These are phyloP conservation scores for Itoplectis maculator DNA, from an alignment of 2,888 invertebrate genomes.

Conservation along the genomic window DNA sequence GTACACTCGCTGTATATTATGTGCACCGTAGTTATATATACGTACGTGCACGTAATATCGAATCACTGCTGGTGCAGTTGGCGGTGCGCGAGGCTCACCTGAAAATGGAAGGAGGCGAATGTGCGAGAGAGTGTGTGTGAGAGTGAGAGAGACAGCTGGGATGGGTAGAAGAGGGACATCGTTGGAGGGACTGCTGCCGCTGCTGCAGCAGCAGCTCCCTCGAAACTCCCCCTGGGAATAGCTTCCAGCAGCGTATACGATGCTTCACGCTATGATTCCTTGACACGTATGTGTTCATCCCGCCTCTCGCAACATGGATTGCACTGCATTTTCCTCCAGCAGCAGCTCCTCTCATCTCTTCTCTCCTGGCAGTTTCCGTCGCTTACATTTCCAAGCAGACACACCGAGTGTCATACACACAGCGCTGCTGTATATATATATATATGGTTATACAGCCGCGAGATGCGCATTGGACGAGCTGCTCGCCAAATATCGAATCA, in stretches of 20 bases:
- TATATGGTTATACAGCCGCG: background rate
- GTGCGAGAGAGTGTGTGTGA: constrained; percentile 9
- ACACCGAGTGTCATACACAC: constrained; percentile 26
- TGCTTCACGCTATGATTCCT: constrained; percentile 43
- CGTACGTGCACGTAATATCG: constrained; percentile 68
- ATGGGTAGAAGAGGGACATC: constrained; percentile 52
- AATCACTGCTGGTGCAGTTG: constrained; percentile 65
- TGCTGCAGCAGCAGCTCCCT: constrained; percentile 26
- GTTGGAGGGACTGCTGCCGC: constrained; percentile 20
- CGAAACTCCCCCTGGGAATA: constrained; percentile 52
- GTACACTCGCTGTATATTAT: constrained; percentile 53
- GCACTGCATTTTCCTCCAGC: constrained; percentile 27
- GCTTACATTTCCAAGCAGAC: constrained; percentile 51
- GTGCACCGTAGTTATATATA: constrained; percentile 23
- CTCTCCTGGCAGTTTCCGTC: constrained; percentile 33
- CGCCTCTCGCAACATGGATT: constrained; percentile 52
- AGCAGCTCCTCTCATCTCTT: constrained; percentile 28
- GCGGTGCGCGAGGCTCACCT: constrained; percentile 55
- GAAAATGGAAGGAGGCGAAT: constrained; percentile 47
- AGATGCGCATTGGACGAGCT: constrained; percentile 45
- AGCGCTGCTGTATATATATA: constrained; percentile 19
- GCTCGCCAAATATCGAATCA: constrained; percentile 59
- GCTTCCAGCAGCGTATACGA: constrained; percentile 49
- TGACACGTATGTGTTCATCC: constrained; percentile 56
- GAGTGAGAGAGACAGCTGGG: constrained; percentile 14